A percentile compares a stretch with the other conserved stretches of the same genome.
These are phyloP conservation scores for Ceratina japonica DNA, from an alignment of 1,140 invertebrate species.

Conservation along the genomic window DNA sequence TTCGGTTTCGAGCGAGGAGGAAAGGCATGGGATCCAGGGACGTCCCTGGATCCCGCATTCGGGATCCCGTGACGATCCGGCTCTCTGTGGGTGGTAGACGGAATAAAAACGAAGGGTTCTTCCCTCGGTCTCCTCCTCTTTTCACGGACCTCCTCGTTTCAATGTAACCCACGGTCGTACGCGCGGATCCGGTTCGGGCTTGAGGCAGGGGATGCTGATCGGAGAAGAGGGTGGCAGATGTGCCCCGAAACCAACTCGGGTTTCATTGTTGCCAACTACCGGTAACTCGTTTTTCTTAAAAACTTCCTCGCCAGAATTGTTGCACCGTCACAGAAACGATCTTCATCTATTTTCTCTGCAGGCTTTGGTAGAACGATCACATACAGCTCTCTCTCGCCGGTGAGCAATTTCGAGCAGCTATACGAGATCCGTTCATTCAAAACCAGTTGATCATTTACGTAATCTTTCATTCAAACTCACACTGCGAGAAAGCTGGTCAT, in stretches of 20 bases:
- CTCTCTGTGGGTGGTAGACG: constrained; percentile 61
- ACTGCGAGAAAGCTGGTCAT: too few species aligned
- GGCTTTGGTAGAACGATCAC: too few species aligned
- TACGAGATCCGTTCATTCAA: too few species aligned
- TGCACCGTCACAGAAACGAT: background rate
- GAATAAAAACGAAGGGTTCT: constrained; percentile 56
- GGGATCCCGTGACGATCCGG: constrained; percentile 45
- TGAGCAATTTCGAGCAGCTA: too few species aligned
- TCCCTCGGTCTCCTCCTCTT: constrained; percentile 28
- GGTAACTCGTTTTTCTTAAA: constrained; percentile 40
- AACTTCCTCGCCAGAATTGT: constrained; percentile 29
- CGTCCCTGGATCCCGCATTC: constrained; percentile 45
- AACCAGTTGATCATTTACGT: too few species aligned
- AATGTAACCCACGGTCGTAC: constrained; percentile 1
- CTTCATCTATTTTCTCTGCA: background rate
- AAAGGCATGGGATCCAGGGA: constrained; percentile 8
- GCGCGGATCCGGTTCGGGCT: constrained; percentile 18
- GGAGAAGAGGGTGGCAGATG: constrained; percentile 54
- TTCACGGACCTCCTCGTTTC: constrained; percentile 7
- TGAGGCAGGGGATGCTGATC: constrained; percentile 9
- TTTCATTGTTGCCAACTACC: constrained; percentile 38
- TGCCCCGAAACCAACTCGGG: constrained; percentile 43
- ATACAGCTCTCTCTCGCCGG: too few species aligned
- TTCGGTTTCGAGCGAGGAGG: background rate
- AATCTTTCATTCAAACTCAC: too few species aligned